These are phyloP conservation scores for Eleutherodactylus coqui DNA, from an alignment of 2,797 vertebrate species.

Conservation along the genomic window DNA sequence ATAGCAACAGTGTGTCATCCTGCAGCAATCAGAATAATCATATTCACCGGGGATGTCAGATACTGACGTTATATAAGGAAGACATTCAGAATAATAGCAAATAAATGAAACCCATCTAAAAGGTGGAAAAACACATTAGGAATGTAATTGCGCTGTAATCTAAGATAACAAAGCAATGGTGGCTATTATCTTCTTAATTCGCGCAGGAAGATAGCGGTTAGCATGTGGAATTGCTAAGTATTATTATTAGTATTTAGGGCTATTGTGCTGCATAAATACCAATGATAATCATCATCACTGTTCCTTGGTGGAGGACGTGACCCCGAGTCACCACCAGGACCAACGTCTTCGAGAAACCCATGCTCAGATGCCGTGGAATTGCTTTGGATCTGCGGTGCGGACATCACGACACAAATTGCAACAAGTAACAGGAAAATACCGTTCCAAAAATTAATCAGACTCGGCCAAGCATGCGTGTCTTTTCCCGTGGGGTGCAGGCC, in stretches of 20 bases:
- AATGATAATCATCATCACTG: background rate
- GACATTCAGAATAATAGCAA: constrained; percentile 3
- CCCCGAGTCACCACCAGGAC: background rate
- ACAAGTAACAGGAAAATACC: too few species aligned
- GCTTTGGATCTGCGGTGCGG: background rate
- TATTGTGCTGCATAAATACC: background rate
- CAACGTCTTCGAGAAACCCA: background rate
- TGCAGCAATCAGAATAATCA: background rate
- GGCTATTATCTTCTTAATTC: background rate
- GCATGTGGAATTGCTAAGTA: background rate
- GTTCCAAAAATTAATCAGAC: too few species aligned
- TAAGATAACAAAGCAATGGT: background rate
- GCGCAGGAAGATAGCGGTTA: background rate
- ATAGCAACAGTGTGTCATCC: background rate
- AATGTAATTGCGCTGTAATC: background rate
- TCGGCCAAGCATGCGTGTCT: too few species aligned
- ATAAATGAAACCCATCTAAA: constrained; percentile 4
- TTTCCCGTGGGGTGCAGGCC: too few species aligned
- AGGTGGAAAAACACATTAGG: constrained; percentile 12
- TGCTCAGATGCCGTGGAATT: background rate
- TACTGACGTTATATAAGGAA: constrained; percentile 7
- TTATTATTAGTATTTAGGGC: background rate
- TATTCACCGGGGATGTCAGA: background rate
- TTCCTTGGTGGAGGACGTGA: background rate
- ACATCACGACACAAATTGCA: too few species aligned